Conservation (phyloP, 1,140 invertebrate genomes). For the Wiebesia pumilae region DNA sequence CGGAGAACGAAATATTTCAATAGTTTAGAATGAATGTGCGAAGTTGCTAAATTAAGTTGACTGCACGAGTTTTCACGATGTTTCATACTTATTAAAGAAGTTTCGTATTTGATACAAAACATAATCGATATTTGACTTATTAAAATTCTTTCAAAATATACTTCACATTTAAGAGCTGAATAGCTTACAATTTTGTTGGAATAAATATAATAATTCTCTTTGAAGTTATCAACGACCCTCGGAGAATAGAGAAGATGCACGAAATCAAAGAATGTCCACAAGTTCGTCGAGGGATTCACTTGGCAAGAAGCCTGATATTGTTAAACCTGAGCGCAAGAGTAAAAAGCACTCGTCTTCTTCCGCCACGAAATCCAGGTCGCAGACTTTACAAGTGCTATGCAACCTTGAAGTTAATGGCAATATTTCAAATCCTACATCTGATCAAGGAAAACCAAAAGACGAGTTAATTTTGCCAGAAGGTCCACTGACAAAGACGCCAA, state of each 20-base stretch:
- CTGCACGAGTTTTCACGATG: too few species aligned
- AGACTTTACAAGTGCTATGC: background rate
- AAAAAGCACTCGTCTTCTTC: slow-evolving; percentile 54
- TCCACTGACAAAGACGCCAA: slow-evolving; percentile 59
- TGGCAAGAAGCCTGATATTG: slow-evolving; percentile 60
- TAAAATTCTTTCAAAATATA: background rate
- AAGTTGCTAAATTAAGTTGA: too few species aligned
- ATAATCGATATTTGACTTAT: background rate
- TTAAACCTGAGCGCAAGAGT: slow-evolving; percentile 66
- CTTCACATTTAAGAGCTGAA: background rate
- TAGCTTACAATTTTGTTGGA: background rate
- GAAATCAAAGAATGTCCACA: slow-evolving; percentile 54
- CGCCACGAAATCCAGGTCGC: background rate
- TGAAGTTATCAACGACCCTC: slow-evolving; percentile 9
- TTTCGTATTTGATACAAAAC: too few species aligned
- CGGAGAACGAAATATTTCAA: too few species aligned
- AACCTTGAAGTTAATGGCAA: slow-evolving; percentile 35
- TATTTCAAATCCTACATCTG: background rate
- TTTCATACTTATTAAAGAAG: too few species aligned
- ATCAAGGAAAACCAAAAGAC: slow-evolving; percentile 1
- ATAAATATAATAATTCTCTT: background rate
- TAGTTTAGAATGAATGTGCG: too few species aligned
- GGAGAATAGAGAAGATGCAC: slow-evolving; percentile 52
- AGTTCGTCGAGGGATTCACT: slow-evolving; percentile 63
- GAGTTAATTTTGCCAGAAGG: slow-evolving; percentile 31